Base-by-base conservation (phyloP, 2,888 invertebrate genomes). In the Latrodectus elegans region DNA sequence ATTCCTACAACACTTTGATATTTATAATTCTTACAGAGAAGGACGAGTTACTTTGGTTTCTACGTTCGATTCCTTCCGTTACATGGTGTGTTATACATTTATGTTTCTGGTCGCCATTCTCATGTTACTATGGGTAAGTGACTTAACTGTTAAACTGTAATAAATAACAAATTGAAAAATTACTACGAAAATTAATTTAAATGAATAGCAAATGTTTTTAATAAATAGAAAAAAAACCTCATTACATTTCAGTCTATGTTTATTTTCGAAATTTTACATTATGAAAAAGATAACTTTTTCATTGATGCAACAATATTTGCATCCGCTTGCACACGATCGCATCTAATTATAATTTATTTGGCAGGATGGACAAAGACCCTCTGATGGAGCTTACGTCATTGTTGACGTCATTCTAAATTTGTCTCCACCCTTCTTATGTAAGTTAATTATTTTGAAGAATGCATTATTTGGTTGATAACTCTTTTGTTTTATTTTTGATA, bases 41-140 rank as follows among this genome's bases (percentile, higher is more conserved):
- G 93, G 93, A 6, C 94, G 97, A 9, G 96, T 96, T 90, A 96
- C 97, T 0, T 93, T 97, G 89, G 96, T 96, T 89, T 97, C 97
- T 0, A 96, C 96, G 70, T 97, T 97, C 92, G 96, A 96, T 8
- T 95, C 96, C 84, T 97, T 97, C 93, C 97, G 97, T 92, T 97
- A 96, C 92, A 97, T 97, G 96, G 96, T 96, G 83, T 94, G 96
- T 90, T 97, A 97, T 93, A 96, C 96, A 84, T 93, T 98, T 65
- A 97, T 97, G 79, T 97, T 98, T 93, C 98, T 94, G 90, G 91
- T 93, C 11, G 93, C 94, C 68, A 93, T 94, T 60, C 92, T 94
- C 89, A 92, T 94, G 64, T 91, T 94, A 2, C 94, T 94, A 90
- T 93, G 92, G 90, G 93, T 93, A 90, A 91, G 91, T 38, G n/a